Base-by-base conservation (phyloP, 2,113 vertebrate species). In the Oophaga pumilio region DNA sequence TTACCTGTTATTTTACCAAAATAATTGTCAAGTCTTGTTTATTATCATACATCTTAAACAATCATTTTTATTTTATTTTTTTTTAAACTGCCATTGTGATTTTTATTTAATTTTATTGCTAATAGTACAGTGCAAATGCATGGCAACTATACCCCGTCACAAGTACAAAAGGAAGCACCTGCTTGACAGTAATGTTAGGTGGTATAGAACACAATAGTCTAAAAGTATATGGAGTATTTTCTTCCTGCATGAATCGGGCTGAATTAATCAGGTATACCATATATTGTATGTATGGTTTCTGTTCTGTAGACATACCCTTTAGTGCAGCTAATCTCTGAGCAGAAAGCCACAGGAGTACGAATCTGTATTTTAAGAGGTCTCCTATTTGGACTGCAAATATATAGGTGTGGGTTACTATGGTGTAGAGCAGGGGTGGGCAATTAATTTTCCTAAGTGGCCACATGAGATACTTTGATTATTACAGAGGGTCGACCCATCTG, bases 81-180 rank as follows among this genome's bases (percentile, higher is more conserved):
- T 43, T 43, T 43, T 43, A 4, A 43, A 33, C 33, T 62, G 56
- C 20, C 56, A 24, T 80, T 56, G 3, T 28, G 0, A 80, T 24
- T 20, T 43, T 28, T 26, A 33, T 80, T 59, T 57, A 1, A 8
- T n/a, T 12, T n/a, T 69, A 7, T 22, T 50, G 50, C 53, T 59
- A 26, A 28, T 33, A 26, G 7, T 79, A 33, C n/a, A 26, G 22
- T 22, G 18, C 33, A 22, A 49, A 74, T 74, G 71, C 71, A 74
- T 74, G 71, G 33, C 50, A 24, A 80, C 26, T 33, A 8, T 59
- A 18, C 56, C 14, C 33, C 24, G 60, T 50, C 4, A 33, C 18
- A 50, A 74, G 71, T 74, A 50, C 76, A 79, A 79, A 78, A 57
- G 52, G 53, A 79, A 79, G 76, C 28, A 77, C 76, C 76, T 77